Base-by-base conservation (phyloP, 2,888 invertebrate species). In the Zeuzera pyrina region DNA sequence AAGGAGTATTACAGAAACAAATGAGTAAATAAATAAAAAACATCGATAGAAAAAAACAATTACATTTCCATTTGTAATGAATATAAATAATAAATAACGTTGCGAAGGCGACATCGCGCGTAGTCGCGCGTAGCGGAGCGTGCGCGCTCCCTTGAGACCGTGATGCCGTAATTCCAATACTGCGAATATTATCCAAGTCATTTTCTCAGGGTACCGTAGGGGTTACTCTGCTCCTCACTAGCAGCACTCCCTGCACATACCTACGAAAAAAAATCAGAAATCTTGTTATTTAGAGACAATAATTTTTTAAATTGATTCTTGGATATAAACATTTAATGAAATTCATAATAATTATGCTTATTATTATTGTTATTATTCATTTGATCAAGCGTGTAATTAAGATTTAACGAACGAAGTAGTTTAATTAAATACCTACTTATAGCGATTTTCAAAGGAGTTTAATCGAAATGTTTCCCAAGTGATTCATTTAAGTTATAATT, bases 51-150 rank as follows among this genome's bases (percentile, higher is more conserved):
- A n/a, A n/a, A n/a, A n/a, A n/a, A n/a, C n/a, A n/a, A n/a, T n/a
- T n/a, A n/a, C n/a, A n/a, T n/a, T n/a, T n/a, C n/a, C n/a, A 46
- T 36, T 42, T 36, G 44, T 72, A 72, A 74, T 76, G 64, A 72
- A 61, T 59, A 65, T 77, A 61, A 76, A 74, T 77, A 76, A 72
- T 76, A 76, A 70, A 77, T 73, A 72, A 63, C 54, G 52, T 48
- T 43, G 51, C 34, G 33, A 29, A 22, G 31, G 30, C 26, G 29
- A 52, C 42, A 45, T 56, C 46, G 40, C 43, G 50, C 51, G 47
- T 11, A 37, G 52, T n/a, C 35, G 53, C 45, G 54, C 52, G 48
- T 52, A 41, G 49, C 54, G 53, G 48, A 41, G 58, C 52, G 57
- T 49, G 57, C 52, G 33, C 25, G 25, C 38, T 64, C 72, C 56